Percentiles rank a stretch among this genome's conserved stretches.
Evolutionary conservation across 2,113 vertebrate species (phyloP).

Genomic region (Spea bombifrons): DNA sequence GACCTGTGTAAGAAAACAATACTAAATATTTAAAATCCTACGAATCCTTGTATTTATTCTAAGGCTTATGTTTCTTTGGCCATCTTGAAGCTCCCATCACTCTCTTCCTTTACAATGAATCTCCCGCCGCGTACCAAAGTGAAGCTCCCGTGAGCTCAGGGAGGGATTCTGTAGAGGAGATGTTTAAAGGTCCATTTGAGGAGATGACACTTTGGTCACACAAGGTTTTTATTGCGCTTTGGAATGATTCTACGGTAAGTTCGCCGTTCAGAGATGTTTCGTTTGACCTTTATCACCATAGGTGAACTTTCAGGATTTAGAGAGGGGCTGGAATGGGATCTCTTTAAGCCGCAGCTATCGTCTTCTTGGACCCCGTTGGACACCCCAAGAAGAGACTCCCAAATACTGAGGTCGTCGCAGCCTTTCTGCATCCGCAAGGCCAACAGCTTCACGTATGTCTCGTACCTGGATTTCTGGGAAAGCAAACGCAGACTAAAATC

Average conservation of each 20-base stretch:
- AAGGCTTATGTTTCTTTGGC: no score
- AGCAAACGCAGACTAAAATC: background rate
- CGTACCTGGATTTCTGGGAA: slow-evolving; percentile 75
- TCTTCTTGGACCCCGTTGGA: slow-evolving; percentile 30
- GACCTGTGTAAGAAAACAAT: no score
- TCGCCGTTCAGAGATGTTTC: slow-evolving; percentile 86
- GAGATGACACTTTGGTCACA: slow-evolving; percentile 54
- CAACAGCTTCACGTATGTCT: slow-evolving; percentile 75
- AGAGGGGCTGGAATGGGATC: slow-evolving; percentile 84
- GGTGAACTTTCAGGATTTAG: slow-evolving; percentile 70
- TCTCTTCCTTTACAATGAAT: no score
- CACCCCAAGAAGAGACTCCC: slow-evolving; percentile 65
- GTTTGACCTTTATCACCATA: slow-evolving; percentile 71
- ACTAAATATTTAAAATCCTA: no score
- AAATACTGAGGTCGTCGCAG: slow-evolving; percentile 56
- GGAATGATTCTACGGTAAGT: slow-evolving; percentile 81
- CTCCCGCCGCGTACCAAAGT: no score
- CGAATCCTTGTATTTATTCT: no score
- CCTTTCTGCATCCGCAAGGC: slow-evolving; percentile 62
- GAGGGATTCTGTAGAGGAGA: background rate
- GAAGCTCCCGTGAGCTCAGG: no score
- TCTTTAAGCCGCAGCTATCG: slow-evolving; percentile 63
- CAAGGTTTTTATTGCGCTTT: slow-evolving; percentile 69
- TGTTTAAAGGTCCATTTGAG: background rate
- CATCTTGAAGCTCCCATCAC: no score